A percentile compares a stretch with the other conserved stretches of the same genome.
Evolutionary conservation across 2,888 invertebrate genomes (phyloP).

Genomic region (Drosophila macrospina): DNA sequence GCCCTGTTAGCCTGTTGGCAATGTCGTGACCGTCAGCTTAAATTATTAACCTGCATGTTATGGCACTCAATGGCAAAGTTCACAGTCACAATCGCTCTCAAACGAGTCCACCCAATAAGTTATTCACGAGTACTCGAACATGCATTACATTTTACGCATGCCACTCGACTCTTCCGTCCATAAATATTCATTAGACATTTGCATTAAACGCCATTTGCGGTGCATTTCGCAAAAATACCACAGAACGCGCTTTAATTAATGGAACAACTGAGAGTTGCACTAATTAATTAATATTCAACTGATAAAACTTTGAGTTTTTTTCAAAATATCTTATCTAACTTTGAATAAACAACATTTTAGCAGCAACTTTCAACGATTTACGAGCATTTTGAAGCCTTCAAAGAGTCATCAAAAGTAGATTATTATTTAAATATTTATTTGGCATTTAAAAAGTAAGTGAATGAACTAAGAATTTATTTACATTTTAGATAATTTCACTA

Average conservation of each 20-base stretch:
- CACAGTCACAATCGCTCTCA: slow-evolving; percentile 27
- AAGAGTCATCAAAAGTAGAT: no score
- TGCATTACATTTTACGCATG: slow-evolving; percentile 56
- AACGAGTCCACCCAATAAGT: slow-evolving; percentile 54
- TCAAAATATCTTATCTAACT: no score
- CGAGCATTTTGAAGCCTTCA: no score
- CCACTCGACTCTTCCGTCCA: slow-evolving; percentile 34
- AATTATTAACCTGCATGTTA: slow-evolving; percentile 64
- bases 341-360: no score
- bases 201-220: slow-evolving; percentile 40
- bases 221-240: slow-evolving; percentile 6
- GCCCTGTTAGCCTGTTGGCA: slow-evolving; percentile 4
- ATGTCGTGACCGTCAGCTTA: slow-evolving; percentile 43
- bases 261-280: not conserved
- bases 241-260: not conserved
- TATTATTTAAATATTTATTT: no score
- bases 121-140: slow-evolving; percentile 57
- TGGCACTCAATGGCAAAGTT: slow-evolving; percentile 54
- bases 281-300: not conserved
- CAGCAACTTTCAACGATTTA: no score
- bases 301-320: not conserved
- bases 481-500: no score
- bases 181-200: slow-evolving; percentile 72
- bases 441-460: no score
- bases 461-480: no score